Evolutionary conservation across 2,797 vertebrate species (phyloP), one percentile per base, ranked within the genome.

Genomic region (Borostomias antarcticus): DNA sequence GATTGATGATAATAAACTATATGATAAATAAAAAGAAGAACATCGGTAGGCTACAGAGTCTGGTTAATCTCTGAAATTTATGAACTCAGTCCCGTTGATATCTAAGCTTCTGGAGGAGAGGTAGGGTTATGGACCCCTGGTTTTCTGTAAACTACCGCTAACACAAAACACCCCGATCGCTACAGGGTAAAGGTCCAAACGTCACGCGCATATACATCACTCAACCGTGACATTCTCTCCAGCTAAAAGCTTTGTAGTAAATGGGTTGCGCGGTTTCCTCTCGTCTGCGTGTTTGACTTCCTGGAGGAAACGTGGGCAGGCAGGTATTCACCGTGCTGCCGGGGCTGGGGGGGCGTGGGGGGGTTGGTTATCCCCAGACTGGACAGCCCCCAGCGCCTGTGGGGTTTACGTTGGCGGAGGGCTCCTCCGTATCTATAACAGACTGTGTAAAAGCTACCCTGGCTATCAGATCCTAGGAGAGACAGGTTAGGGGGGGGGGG

Each of bases 141-240:
- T 15, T 30, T 19, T n/a, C 26, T 56, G 43, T 57, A 75, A 85
- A 85, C 74, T 83, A 81, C 37, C 17, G 32, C 56, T 67, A 66
- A 70, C 68, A 64, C 21, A 58, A 70, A 70, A 62, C 64, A 70
- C 68, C 63, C 78, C 47, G 52, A 15, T 72, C 65, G 83, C 85
- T 78, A 71, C 80, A 62, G 82, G 82, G 75, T 53, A 54, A 64
- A 68, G 62, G 75, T 85, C 45, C 68, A 76, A 81, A 75, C 81
- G 82, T 87, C 82, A 84, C 77, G 83, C 79, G 86, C 81, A 85
- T 73, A 61, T 73, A 59, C 79, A 84, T 88, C 85, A 78, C 65
- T 83, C 76, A 80, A 73, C 70, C 82, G 23, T 80, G 74, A 73
- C 81, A 72, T 82, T 79, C 76, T 76, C 80, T 79, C 78, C 23